These are phyloP conservation scores for Zaprionus inermis DNA, from an alignment of 1,140 invertebrate genomes.

Conservation along the genomic window DNA sequence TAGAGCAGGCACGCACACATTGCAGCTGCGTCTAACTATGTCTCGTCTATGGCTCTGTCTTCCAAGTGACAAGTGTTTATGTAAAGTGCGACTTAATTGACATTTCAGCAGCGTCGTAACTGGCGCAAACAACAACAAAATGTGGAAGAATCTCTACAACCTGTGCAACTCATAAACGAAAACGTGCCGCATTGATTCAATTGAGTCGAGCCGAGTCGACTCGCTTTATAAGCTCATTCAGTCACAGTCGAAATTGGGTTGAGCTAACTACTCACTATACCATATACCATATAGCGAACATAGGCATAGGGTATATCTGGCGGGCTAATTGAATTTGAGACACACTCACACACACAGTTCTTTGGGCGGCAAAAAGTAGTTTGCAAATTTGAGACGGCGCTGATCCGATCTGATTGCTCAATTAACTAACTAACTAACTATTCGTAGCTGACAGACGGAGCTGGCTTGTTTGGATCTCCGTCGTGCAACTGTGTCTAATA, in stretches of 20 bases:
- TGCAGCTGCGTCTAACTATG: neutral
- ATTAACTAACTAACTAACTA: conserved; percentile 22
- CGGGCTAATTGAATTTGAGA: neutral
- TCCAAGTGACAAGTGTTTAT: conserved; percentile 67
- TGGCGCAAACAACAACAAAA: conserved; percentile 26
- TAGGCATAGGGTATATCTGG: neutral
- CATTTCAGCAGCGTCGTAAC: conserved; percentile 66
- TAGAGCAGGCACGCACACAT: neutral
- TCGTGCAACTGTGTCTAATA: conserved; percentile 33
- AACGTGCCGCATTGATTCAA: conserved; percentile 66
- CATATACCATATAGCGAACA: neutral
- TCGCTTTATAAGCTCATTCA: conserved; percentile 53
- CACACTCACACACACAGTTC: too few species aligned
- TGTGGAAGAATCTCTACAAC: neutral
- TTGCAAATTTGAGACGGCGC: neutral
- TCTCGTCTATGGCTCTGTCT: conserved; percentile 7
- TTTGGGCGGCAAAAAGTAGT: conserved; percentile 5
- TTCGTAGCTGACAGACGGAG: neutral
- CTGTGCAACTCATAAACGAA: conserved; percentile 26
- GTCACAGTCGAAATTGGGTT: conserved; percentile 36
- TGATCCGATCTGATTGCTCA: conserved; percentile 23
- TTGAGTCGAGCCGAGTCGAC: conserved; percentile 50
- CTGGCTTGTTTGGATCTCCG: neutral
- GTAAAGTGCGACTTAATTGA: conserved; percentile 74
- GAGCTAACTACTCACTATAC: neutral